These are phyloP conservation scores for Neosalanx taihuensis DNA, from an alignment of 2,797 vertebrate genomes.

Conservation along the genomic window DNA sequence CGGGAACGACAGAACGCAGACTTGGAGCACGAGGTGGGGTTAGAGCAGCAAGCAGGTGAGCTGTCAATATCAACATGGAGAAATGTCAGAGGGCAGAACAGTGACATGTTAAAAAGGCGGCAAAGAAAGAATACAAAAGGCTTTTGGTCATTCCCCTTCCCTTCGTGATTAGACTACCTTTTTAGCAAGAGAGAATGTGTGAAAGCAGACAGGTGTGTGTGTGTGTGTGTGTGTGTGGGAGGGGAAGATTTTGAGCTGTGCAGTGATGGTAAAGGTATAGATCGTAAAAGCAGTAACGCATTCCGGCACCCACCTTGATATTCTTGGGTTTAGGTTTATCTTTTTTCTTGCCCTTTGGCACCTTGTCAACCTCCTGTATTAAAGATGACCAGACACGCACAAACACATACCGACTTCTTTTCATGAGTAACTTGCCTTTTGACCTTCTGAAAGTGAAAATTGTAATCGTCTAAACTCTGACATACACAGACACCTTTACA, in stretches of 20 bases:
- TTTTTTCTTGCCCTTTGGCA: conserved; percentile 63
- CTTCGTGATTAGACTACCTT: background rate
- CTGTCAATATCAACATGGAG: background rate
- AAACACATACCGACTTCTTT: conserved; percentile 22
- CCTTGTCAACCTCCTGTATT: conserved; percentile 60
- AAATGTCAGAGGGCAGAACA: background rate
- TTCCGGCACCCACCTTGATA: conserved; percentile 58
- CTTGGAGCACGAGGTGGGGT: background rate
- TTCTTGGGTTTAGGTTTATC: conserved; percentile 58
- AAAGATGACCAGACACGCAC: conserved; percentile 47
- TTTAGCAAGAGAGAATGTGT: background rate
- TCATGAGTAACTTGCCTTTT: background rate
- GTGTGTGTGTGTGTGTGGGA: too few species aligned
- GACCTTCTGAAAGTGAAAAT: background rate
- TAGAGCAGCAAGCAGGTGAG: conserved; percentile 2
- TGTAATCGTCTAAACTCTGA: too few species aligned
- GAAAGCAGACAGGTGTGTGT: background rate
- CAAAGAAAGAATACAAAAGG: background rate
- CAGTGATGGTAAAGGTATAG: background rate
- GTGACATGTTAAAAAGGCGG: background rate
- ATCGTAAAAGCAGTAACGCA: background rate
- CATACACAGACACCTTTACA: conserved; percentile 27
- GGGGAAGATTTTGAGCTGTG: background rate
- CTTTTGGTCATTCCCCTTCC: background rate
- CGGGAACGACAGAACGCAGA: background rate